Conservation (phyloP, 92 coral and sea anemone species). For the Epizoanthus scotinus region DNA sequence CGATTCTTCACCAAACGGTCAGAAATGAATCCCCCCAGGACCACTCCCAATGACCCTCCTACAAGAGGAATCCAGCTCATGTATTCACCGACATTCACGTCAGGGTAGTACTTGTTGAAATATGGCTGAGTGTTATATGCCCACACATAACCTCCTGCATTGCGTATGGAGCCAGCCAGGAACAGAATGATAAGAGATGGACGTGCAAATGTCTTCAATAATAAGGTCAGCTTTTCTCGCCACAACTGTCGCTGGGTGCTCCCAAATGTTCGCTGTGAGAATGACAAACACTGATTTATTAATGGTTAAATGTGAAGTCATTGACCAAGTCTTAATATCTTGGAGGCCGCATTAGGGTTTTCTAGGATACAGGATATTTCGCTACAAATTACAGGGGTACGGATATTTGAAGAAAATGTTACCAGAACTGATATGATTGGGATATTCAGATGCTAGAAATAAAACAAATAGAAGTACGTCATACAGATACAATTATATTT, state of each 20-base stretch:
- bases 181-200: slow-evolving; percentile 87
- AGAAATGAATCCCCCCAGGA: slow-evolving; percentile 93
- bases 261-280: slow-evolving; percentile 15
- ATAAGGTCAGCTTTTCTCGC: slow-evolving; percentile 56
- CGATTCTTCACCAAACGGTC: slow-evolving; percentile 92
- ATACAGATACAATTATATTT: no score
- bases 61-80: slow-evolving; percentile 99
- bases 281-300: not conserved
- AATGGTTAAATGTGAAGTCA: not conserved
- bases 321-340: no score
- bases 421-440: no score
- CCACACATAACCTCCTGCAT: slow-evolving; percentile 99
- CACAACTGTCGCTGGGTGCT: slow-evolving; percentile 36
- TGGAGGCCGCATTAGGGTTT: no score
- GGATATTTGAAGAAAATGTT: no score
- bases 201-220: slow-evolving; percentile 78
- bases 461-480: no score
- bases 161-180: slow-evolving; percentile 92
- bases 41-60: slow-evolving; percentile 91
- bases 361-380: no score
- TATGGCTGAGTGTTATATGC: slow-evolving; percentile 98
- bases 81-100: slow-evolving; percentile 87
- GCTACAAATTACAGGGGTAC: no score
- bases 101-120: slow-evolving; percentile 94
- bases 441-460: no score